A percentile compares a stretch with the other conserved stretches of the same genome.
These are phyloP conservation scores for Enteromius trimaculatus DNA, from an alignment of 2,797 vertebrate genomes.

Conservation along the genomic window DNA sequence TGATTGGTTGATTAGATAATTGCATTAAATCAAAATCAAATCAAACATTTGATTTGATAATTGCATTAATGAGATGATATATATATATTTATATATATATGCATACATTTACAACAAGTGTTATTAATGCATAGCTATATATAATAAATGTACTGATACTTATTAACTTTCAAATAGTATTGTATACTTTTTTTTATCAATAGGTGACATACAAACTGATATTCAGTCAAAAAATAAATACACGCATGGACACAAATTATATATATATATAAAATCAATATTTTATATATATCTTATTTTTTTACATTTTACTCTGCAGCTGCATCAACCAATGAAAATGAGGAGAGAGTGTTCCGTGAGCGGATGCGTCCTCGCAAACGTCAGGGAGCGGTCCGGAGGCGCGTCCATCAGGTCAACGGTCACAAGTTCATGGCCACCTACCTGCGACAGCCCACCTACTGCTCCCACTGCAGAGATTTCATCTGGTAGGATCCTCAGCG, in stretches of 20 bases:
- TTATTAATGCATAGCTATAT: too few species aligned
- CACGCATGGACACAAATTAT: background rate
- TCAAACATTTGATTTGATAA: too few species aligned
- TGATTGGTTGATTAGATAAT: too few species aligned
- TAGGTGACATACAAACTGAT: background rate
- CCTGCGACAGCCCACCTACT: constrained; percentile 95
- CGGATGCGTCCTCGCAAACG: constrained; percentile 85
- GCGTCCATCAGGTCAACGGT: constrained; percentile 97
- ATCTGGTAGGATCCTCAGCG: constrained; percentile 86
- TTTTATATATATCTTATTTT: background rate
- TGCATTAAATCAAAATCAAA: too few species aligned
- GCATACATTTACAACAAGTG: too few species aligned
- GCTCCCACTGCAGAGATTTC: constrained; percentile 97
- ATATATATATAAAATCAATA: background rate
- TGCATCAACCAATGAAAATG: constrained; percentile 91
- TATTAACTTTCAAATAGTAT: background rate
- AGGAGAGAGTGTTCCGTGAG: constrained; percentile 94
- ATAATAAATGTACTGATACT: background rate
- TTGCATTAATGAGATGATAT: too few species aligned
- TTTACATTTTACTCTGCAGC: constrained; percentile 60
- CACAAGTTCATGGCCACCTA: constrained; percentile 99
- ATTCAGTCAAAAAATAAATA: background rate
- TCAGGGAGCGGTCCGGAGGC: constrained; percentile 92
- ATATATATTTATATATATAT: too few species aligned
- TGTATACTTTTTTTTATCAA: background rate